Conservation (phyloP, 2,888 invertebrate species). For the Parapristionchus giblindavisi region DNA sequence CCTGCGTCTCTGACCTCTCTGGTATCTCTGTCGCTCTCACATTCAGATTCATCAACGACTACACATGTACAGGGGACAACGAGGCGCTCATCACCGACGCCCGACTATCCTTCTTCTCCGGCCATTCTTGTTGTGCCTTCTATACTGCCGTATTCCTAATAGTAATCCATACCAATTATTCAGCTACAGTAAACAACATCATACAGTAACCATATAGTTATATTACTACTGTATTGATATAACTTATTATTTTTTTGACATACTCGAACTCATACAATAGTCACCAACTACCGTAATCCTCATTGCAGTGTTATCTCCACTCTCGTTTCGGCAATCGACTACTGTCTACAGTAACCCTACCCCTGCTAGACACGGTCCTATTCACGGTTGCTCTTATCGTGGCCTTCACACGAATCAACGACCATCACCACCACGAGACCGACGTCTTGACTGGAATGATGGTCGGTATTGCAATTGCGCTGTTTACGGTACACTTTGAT, state of each 20-base stretch:
- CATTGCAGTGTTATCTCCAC: conserved; percentile 51
- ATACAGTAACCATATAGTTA: too few species aligned
- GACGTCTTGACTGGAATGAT: conserved; percentile 85
- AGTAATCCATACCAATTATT: neutral
- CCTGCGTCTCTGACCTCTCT: too few species aligned
- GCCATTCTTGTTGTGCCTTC: neutral
- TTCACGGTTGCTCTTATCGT: conserved; percentile 6
- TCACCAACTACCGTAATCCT: neutral
- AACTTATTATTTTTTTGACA: neutral
- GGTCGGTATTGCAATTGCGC: conserved; percentile 71
- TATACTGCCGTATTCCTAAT: neutral
- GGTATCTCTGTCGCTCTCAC: too few species aligned
- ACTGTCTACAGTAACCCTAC: conserved; percentile 46
- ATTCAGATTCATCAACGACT: conserved; percentile 26
- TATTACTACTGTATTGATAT: too few species aligned
- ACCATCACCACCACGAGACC: conserved; percentile 97
- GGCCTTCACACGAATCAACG: conserved; percentile 81
- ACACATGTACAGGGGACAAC: conserved; percentile 40
- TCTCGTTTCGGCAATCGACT: conserved; percentile 42
- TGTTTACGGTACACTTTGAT: conserved; percentile 50
- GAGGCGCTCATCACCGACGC: conserved; percentile 44
- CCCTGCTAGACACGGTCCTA: conserved; percentile 34
- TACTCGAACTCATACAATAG: neutral
- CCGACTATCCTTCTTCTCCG: conserved; percentile 39
- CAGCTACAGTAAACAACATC: neutral